phyloP scores from a whole-genome alignment of 2,888 invertebrate species.

The Plutella xylostella region DNA sequence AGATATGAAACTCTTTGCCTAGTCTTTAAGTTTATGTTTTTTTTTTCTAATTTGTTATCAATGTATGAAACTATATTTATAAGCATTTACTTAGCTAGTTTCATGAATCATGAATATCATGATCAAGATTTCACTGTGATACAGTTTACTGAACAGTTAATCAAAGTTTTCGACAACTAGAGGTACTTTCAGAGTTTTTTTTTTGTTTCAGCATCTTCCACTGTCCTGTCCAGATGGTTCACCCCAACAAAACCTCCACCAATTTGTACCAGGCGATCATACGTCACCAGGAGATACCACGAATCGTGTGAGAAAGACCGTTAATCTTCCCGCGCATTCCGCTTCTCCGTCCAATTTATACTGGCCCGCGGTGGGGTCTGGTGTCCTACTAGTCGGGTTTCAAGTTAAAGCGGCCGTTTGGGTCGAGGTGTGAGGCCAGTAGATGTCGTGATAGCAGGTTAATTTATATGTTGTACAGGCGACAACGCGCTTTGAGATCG shows the following conservation, averaged over 20 bases:
- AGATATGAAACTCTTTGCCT: too few relatives aligned
- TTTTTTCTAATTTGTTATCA: too few relatives aligned
- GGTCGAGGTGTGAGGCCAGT: constrained; percentile 64
- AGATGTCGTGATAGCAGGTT: constrained; percentile 56
- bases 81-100: too few relatives aligned
- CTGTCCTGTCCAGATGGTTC: not conserved
- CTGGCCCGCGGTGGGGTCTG: not conserved
- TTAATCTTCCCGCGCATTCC: constrained; percentile 58
- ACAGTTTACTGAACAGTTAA: too few relatives aligned
- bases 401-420: not conserved
- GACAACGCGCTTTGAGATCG: constrained; percentile 46
- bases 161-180: too few relatives aligned
- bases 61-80: too few relatives aligned
- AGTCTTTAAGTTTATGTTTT: too few relatives aligned
- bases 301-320: constrained; percentile 41
- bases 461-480: constrained; percentile 68
- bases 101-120: too few relatives aligned
- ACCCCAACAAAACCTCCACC: constrained; percentile 12
- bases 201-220: not conserved
- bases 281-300: constrained; percentile 33
- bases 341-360: constrained; percentile 10
- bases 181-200: not conserved
- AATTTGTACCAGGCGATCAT: constrained; percentile 42
- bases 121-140: too few relatives aligned
- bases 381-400: not conserved